These are phyloP conservation scores for Pteronotus mesoamericanus DNA, from an alignment of 2,797 vertebrate genomes.

Conservation along the genomic window DNA sequence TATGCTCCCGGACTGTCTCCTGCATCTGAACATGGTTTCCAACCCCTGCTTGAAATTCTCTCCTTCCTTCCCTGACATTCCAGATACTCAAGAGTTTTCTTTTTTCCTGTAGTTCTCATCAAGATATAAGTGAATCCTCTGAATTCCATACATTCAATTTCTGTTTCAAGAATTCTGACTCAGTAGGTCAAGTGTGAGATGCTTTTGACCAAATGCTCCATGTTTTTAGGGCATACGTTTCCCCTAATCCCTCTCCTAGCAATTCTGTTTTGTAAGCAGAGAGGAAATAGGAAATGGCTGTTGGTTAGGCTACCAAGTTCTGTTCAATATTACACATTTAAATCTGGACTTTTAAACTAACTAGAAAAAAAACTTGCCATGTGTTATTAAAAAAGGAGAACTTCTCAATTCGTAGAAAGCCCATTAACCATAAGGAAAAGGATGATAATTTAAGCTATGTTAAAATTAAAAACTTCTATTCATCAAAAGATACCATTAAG, in stretches of 20 bases:
- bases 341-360: slow-evolving; percentile 24
- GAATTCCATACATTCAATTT: background rate
- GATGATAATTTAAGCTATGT: background rate
- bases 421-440: background rate
- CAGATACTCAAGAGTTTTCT: background rate
- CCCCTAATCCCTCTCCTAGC: background rate
- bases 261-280: background rate
- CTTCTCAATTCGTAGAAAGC: background rate
- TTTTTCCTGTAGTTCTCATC: background rate
- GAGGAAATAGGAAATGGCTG: background rate
- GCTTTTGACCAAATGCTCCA: background rate
- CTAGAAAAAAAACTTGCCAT: background rate
- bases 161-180: background rate
- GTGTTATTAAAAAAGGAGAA: background rate
- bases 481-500: background rate
- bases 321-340: background rate
- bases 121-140: background rate
- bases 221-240: background rate
- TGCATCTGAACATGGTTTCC: background rate
- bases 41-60: background rate
- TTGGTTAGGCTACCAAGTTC: background rate
- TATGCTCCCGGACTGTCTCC: background rate
- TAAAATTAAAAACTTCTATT: slow-evolving; percentile 12
- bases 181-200: background rate
- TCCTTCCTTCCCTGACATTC: background rate